phyloP scores from a whole-genome alignment of 2,888 invertebrate species.

The Slavum lentiscoides region DNA sequence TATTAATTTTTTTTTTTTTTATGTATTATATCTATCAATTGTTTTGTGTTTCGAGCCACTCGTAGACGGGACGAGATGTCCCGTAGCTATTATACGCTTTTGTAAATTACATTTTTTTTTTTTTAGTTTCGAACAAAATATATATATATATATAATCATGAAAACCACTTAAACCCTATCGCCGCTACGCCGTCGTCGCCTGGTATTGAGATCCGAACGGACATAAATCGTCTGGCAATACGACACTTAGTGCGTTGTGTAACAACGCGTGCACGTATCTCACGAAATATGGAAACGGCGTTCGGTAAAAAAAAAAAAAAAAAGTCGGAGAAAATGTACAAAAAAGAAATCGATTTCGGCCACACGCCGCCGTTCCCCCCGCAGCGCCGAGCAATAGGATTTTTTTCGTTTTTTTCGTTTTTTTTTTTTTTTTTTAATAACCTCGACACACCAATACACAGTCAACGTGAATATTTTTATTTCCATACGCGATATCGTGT shows the following conservation, averaged over 20 bases:
- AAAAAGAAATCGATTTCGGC: conserved; percentile 34
- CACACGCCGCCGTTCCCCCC: not conserved
- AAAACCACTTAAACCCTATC: not conserved
- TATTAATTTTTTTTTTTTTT: too few species aligned
- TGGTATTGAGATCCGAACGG: not conserved
- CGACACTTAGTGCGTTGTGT: conserved; percentile 21
- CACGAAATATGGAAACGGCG: conserved; percentile 27
- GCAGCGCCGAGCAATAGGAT: not conserved
- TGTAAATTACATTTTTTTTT: not conserved
- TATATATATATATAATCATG: not conserved
- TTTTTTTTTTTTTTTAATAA: conserved; percentile 24
- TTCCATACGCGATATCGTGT: not conserved
- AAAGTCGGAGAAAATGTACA: not conserved
- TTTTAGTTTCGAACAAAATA: not conserved
- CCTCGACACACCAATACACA: conserved; percentile 33
- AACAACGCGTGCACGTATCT: not conserved
- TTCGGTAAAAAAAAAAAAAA: conserved; percentile 11
- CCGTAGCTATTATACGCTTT: too few species aligned
- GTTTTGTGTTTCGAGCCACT: too few species aligned
- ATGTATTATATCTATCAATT: too few species aligned
- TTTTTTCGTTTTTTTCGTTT: not conserved
- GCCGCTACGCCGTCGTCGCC: not conserved
- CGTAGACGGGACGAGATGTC: too few species aligned
- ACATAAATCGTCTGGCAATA: conserved; percentile 46
- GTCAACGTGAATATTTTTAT: conserved; percentile 27